phyloP scores from a whole-genome alignment of 53 echinoderm and acorn worm species.

The Holothuria leucospilota region DNA sequence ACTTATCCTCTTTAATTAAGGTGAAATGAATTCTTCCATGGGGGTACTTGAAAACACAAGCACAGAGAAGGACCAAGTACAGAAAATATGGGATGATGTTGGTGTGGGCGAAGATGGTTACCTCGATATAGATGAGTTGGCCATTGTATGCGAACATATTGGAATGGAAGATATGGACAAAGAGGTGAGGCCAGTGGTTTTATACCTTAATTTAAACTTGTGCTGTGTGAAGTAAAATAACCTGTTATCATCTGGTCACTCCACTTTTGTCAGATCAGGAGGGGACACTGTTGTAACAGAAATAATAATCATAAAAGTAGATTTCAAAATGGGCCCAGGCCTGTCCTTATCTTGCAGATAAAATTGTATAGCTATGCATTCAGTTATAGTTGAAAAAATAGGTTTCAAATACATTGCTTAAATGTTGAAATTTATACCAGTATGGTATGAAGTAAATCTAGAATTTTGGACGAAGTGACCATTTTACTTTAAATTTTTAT shows the following conservation, averaged over 20 bases:
- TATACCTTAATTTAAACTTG: too few species aligned
- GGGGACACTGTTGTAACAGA: too few species aligned
- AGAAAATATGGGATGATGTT: constrained; percentile 95
- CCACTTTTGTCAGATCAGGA: background rate
- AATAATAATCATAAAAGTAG: background rate
- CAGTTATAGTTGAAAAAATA: too few species aligned
- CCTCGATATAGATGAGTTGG: constrained; percentile 78
- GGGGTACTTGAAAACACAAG: constrained; percentile 74
- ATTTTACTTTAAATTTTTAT: too few species aligned
- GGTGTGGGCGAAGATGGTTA: constrained; percentile 91
- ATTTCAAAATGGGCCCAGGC: too few species aligned
- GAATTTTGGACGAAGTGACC: too few species aligned
- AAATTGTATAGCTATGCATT: too few species aligned
- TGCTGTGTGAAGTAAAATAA: too few species aligned
- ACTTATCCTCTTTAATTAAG: constrained; percentile 42
- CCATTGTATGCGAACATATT: constrained; percentile 95
- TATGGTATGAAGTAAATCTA: too few species aligned
- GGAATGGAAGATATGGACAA: constrained; percentile 98
- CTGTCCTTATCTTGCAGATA: too few species aligned
- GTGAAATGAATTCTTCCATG: constrained; percentile 93
- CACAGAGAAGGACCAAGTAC: constrained; percentile 86
- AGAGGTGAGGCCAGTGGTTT: constrained; percentile 63
- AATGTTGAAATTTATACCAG: too few species aligned
- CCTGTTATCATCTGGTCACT: background rate
- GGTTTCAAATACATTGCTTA: too few species aligned